A percentile compares a stretch with the other conserved stretches of the same genome.
These are phyloP conservation scores for Meleagris gallopavo DNA, from an alignment of 2,113 vertebrate genomes.

Conservation along the genomic window DNA sequence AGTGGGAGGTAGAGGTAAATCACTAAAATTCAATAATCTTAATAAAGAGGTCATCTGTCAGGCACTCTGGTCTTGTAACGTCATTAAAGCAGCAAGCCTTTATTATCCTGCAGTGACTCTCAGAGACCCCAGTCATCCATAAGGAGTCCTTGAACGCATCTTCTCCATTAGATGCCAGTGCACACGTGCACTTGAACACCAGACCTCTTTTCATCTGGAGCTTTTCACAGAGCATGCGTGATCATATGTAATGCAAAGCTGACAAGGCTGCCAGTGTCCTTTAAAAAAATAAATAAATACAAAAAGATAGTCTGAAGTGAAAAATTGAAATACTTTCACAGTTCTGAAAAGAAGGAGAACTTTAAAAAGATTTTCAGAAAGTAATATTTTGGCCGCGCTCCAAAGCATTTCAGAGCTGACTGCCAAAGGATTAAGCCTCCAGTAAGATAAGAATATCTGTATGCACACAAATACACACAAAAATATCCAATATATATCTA, in stretches of 20 bases:
- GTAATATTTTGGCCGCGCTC: neutral
- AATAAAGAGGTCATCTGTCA: neutral
- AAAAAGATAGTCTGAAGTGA: neutral
- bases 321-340: conserved; percentile 1
- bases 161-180: neutral
- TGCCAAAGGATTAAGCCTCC: conserved; percentile 49
- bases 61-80: neutral
- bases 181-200: neutral
- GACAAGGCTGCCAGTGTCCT: neutral
- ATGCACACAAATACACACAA: neutral
- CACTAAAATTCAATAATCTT: neutral
- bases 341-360: neutral
- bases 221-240: neutral
- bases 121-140: neutral
- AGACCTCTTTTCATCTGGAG: neutral
- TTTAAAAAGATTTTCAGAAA: conserved; percentile 44
- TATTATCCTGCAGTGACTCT: neutral
- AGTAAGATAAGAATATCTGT: conserved; percentile 37
- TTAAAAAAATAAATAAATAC: neutral
- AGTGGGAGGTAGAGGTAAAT: neutral
- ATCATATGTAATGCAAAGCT: neutral
- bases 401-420: conserved; percentile 28
- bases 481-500: neutral
- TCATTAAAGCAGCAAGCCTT: neutral
- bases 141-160: neutral